Conservation (phyloP, 1,140 invertebrate genomes). For the Drosophila kohkoa region DNA sequence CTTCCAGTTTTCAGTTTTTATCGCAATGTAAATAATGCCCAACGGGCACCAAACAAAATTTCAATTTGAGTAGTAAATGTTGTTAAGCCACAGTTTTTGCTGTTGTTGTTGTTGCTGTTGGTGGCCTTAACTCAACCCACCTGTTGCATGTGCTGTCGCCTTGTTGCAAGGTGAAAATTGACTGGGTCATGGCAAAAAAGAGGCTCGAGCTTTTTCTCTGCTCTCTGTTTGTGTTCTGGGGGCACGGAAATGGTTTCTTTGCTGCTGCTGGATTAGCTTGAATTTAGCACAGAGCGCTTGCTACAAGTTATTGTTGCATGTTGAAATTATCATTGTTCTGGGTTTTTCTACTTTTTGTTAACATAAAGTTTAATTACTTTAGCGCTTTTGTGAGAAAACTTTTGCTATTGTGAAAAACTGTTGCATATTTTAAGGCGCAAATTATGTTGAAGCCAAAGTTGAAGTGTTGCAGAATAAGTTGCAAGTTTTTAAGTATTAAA, state of each 20-base stretch:
- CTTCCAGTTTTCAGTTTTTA: neutral
- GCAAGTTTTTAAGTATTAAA: neutral
- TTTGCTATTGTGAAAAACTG: conserved; percentile 9
- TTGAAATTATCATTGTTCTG: neutral
- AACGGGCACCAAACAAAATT: neutral
- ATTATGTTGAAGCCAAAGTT: neutral
- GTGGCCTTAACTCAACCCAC: neutral
- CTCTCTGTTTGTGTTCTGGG: neutral
- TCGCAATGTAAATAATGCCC: conserved; percentile 20
- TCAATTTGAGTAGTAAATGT: conserved; percentile 9
- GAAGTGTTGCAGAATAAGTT: neutral
- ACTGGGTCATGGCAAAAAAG: neutral
- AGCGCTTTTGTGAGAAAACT: neutral
- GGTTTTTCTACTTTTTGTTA: neutral
- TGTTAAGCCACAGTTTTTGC: neutral
- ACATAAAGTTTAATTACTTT: conserved; percentile 1
- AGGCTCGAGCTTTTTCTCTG: neutral
- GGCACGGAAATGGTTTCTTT: neutral
- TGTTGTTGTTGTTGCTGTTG: neutral
- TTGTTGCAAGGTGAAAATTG: conserved; percentile 7
- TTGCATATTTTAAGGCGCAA: conserved; percentile 20
- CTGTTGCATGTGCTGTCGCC: conserved; percentile 5
- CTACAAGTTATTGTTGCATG: neutral
- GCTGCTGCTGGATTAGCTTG: neutral
- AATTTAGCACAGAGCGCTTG: neutral